phyloP scores from a whole-genome alignment of 2,888 invertebrate species.

The Ormyrus thymus region DNA sequence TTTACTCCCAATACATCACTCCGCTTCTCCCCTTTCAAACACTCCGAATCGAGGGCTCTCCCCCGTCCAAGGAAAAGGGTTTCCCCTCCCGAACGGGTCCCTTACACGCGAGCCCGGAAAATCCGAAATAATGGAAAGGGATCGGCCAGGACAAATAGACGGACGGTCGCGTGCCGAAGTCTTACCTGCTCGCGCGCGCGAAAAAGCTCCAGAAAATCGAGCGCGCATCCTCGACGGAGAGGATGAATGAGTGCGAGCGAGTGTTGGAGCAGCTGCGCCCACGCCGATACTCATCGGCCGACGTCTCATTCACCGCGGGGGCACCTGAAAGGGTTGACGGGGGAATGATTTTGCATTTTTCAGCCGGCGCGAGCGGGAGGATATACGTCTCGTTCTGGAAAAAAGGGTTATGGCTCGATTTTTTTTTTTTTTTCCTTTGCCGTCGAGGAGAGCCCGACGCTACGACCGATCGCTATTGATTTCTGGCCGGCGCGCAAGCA shows the following conservation, averaged over 20 bases:
- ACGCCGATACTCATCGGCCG: slow-evolving; percentile 40
- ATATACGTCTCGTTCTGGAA: not conserved
- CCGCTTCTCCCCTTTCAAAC: no score
- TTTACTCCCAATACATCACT: no score
- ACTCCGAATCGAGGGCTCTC: no score
- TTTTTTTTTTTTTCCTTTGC: slow-evolving; percentile 3
- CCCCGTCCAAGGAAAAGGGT: no score
- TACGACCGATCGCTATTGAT: no score
- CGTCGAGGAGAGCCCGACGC: not conserved
- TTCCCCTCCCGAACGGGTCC: no score
- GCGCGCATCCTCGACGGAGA: not conserved
- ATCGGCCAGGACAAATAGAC: not conserved
- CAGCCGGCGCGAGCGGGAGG: not conserved
- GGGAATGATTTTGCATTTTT: slow-evolving; percentile 52
- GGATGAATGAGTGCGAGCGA: not conserved
- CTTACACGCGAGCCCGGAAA: slow-evolving; percentile 3
- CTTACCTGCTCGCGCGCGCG: slow-evolving; percentile 39
- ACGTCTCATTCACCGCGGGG: slow-evolving; percentile 45
- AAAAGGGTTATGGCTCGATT: slow-evolving; percentile 28
- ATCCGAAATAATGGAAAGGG: slow-evolving; percentile 15
- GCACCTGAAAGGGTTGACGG: slow-evolving; percentile 36
- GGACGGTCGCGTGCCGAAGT: slow-evolving; percentile 45
- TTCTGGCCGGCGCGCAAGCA: not conserved
- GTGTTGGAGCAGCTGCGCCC: slow-evolving; percentile 46
- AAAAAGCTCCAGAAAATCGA: not conserved